These are phyloP conservation scores for Puffinus mauretanicus DNA, from an alignment of 2,113 vertebrate genomes.

Conservation along the genomic window DNA sequence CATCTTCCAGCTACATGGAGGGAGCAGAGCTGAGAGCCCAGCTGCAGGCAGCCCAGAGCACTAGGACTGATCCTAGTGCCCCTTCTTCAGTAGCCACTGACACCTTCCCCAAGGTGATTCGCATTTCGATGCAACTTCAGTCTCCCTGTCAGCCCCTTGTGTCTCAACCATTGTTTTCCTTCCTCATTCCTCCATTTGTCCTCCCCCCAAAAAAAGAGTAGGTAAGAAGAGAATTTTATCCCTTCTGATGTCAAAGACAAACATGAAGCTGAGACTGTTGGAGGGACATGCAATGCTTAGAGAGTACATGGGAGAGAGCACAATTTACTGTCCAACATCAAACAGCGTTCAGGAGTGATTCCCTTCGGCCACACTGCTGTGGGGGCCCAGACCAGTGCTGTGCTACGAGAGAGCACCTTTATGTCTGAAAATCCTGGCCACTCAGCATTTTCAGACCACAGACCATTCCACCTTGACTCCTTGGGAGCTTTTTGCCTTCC, in stretches of 20 bases:
- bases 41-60: neutral
- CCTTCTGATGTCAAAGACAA: neutral
- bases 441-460: neutral
- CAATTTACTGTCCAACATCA: neutral
- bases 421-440: neutral
- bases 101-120: neutral
- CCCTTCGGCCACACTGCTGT: neutral
- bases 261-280: neutral
- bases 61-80: neutral
- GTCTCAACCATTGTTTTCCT: neutral
- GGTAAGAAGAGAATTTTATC: neutral
- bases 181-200: neutral
- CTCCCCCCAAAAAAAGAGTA: accelerated
- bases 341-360: neutral
- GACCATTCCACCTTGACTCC: neutral
- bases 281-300: neutral
- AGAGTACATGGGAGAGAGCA: neutral
- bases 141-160: neutral
- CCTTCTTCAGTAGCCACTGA: neutral
- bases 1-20: neutral
- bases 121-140: neutral
- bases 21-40: neutral
- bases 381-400: neutral
- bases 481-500: neutral
- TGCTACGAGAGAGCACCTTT: neutral